Percentiles rank a stretch among this genome's conserved stretches.
These are phyloP conservation scores for Drosophila mettleri DNA, from an alignment of 2,888 invertebrate genomes.

Conservation along the genomic window DNA sequence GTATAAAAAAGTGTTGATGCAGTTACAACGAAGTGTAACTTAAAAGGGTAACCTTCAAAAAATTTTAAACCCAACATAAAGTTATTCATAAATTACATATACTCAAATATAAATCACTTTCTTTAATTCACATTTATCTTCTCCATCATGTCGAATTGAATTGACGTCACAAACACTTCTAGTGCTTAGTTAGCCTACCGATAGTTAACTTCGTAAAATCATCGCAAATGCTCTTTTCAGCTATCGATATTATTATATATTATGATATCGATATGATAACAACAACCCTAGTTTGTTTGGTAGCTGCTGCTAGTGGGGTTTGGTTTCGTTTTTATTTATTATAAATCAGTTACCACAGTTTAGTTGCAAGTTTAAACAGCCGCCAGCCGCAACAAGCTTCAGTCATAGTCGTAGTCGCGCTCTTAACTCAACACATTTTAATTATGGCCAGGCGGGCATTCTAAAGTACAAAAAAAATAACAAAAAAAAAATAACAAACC, in stretches of 20 bases:
- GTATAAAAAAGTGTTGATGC: not conserved
- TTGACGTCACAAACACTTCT: constrained; percentile 1
- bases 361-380: constrained; percentile 69
- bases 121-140: too few species aligned
- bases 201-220: not conserved
- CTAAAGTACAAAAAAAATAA: constrained; percentile 28
- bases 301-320: constrained; percentile 63
- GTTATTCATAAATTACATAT: too few species aligned
- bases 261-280: constrained; percentile 50
- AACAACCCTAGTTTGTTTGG: constrained; percentile 66
- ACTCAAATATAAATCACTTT: too few species aligned
- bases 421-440: constrained; percentile 30
- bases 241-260: constrained; percentile 26
- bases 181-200: not conserved
- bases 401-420: constrained; percentile 54
- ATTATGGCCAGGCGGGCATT: constrained; percentile 34
- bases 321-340: constrained; percentile 73
- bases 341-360: constrained; percentile 72
- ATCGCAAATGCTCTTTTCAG: not conserved
- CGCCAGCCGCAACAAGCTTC: constrained; percentile 61
- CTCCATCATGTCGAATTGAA: too few species aligned
- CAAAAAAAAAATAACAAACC: constrained; percentile 33
- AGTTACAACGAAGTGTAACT: not conserved
- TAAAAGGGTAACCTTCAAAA: too few species aligned
- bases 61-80: too few species aligned